Percentiles rank a stretch among this genome's conserved stretches.
These are phyloP conservation scores for Yponomeuta sedellus DNA, from an alignment of 2,888 invertebrate genomes.

Conservation along the genomic window DNA sequence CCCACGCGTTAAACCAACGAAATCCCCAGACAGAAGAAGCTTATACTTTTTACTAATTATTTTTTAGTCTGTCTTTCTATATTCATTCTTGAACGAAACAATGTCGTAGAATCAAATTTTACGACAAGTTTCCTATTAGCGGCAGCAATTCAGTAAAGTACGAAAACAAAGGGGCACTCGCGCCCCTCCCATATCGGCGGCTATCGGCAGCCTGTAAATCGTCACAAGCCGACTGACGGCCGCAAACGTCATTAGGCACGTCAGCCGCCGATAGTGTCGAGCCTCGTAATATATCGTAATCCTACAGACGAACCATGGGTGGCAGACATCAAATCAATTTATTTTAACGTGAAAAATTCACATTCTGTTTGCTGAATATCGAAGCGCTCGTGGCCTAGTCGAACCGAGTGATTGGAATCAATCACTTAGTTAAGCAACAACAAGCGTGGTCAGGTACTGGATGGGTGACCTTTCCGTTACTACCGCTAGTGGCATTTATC, in stretches of 20 bases:
- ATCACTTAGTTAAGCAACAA: too few species aligned
- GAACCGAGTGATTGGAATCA: too few species aligned
- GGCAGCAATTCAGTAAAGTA: background rate
- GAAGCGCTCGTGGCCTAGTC: too few species aligned
- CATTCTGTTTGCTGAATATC: too few species aligned
- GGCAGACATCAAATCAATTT: background rate
- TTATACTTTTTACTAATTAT: background rate
- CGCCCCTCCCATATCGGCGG: background rate
- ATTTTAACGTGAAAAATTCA: too few species aligned
- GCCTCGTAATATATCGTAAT: conserved; percentile 43
- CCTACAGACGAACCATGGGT: background rate
- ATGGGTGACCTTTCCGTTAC: too few species aligned
- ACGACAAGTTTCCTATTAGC: background rate
- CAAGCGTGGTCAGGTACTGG: too few species aligned
- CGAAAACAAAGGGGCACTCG: too few species aligned
- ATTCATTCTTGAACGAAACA: too few species aligned
- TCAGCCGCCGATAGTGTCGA: conserved; percentile 42
- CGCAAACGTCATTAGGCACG: conserved; percentile 24
- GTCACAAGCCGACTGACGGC: conserved; percentile 8
- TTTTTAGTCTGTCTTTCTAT: background rate
- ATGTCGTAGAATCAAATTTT: background rate
- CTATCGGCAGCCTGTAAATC: conserved; percentile 13
- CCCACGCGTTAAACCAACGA: too few species aligned
- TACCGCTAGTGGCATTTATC: too few species aligned
- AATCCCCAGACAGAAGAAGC: background rate